Percentiles rank a stretch among this genome's conserved stretches.
phyloP scores from a whole-genome alignment of 2,113 vertebrate genomes.

The Hypanus sabinus region DNA sequence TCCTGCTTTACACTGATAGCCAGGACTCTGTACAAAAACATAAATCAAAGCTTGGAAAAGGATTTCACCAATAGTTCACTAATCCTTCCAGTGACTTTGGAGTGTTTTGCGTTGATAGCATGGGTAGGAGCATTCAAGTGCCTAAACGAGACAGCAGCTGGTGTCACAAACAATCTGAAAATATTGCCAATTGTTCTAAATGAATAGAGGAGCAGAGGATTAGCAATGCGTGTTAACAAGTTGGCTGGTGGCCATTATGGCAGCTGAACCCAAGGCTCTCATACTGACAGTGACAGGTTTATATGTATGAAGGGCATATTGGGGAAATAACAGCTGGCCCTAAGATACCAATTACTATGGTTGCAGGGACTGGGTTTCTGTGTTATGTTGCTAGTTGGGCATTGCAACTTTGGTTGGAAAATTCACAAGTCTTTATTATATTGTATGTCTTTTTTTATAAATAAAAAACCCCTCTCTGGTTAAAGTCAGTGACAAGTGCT shows the following conservation, averaged over 20 bases:
- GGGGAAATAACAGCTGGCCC: too few species aligned
- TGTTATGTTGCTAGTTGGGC: not conserved
- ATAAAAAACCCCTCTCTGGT: too few species aligned
- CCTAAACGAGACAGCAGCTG: not conserved
- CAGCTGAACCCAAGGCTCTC: not conserved
- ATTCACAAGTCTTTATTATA: not conserved
- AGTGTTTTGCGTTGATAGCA: too few species aligned
- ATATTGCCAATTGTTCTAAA: not conserved
- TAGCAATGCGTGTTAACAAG: too few species aligned
- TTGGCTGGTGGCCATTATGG: not conserved
- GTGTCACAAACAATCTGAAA: not conserved
- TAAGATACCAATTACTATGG: too few species aligned
- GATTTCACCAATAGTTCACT: too few species aligned
- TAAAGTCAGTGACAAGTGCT: not conserved
- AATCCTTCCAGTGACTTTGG: too few species aligned
- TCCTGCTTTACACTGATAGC: not conserved
- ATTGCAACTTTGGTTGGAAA: not conserved
- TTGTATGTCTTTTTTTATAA: not conserved
- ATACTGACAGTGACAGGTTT: not conserved
- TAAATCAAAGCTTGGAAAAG: too few species aligned
- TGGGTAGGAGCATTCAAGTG: too few species aligned
- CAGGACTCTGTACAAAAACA: not conserved
- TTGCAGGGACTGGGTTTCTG: not conserved
- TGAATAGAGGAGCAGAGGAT: not conserved
- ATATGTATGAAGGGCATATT: too few species aligned